phyloP scores from a whole-genome alignment of 2,888 invertebrate genomes.

The Sinohyriopsis cumingii region DNA sequence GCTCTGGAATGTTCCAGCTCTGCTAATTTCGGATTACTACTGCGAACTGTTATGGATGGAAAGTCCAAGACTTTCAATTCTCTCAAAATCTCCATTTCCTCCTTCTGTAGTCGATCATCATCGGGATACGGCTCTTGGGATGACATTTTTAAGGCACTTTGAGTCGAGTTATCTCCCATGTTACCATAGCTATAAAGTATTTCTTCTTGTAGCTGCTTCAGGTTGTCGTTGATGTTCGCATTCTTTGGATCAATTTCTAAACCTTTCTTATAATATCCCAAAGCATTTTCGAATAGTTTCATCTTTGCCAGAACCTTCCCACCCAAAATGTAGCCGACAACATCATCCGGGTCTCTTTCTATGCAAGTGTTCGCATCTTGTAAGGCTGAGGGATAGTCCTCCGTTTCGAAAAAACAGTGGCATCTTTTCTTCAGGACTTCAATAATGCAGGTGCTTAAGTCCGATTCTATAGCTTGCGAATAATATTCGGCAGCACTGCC shows the following conservation, averaged over 20 bases:
- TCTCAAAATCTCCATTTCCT: conserved; percentile 41
- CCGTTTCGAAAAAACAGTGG: conserved; percentile 29
- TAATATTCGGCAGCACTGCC: neutral
- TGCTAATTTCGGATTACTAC: too few relatives aligned
- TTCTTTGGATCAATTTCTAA: conserved; percentile 43
- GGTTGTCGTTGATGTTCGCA: conserved; percentile 29
- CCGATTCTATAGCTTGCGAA: neutral
- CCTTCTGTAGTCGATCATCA: conserved; percentile 37
- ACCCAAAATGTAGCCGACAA: conserved; percentile 32
- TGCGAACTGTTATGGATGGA: conserved; percentile 15
- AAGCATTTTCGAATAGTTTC: conserved; percentile 38
- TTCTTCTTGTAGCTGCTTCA: conserved; percentile 38
- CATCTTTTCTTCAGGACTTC: conserved; percentile 30
- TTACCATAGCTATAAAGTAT: conserved; percentile 30
- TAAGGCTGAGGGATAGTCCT: conserved; percentile 28
- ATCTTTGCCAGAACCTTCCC: conserved; percentile 37
- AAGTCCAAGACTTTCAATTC: conserved; percentile 37
- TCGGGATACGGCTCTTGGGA: conserved; percentile 48
- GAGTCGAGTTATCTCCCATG: conserved; percentile 22
- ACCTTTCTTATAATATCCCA: conserved; percentile 34
- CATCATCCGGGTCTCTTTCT: conserved; percentile 18
- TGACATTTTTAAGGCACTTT: conserved; percentile 45
- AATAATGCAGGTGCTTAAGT: neutral
- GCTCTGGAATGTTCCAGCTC: too few relatives aligned
- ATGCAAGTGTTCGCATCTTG: conserved; percentile 33